Base-by-base conservation (phyloP, 2,888 invertebrate species). In the Synergus umbraculus region DNA sequence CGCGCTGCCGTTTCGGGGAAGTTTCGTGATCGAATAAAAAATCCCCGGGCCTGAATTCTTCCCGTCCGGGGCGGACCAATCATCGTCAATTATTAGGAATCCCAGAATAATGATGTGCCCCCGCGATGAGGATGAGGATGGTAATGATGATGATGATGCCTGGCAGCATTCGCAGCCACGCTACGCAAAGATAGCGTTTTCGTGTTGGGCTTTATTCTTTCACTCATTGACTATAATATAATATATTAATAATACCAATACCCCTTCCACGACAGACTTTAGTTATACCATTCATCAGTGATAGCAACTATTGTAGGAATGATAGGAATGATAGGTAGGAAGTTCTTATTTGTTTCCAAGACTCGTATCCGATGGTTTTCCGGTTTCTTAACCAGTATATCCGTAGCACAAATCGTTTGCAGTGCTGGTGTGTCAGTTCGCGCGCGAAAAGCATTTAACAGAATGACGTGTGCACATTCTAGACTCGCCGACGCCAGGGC, bases 401-500 rank as follows among this genome's bases (percentile, higher is more conserved):
- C 37, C 37, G 18, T 46, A 44, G 13, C 66, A 18, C 10, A 41
- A 43, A 22, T 43, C 41, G 8, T 41, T 43, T 66, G 41, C 43
- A 66, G 43, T 43, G 10, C 41, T n/a, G n/a, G 37, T 37, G 54
- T 73, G 54, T 37, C 73, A 54, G 54, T 54, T 54, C 54, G 22
- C 54, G 49, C 37, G 73, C 73, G 73, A 73, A 73, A 73, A 73
- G 54, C 73, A 73, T 73, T 73, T 90, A 89, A 85, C 88, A 86
- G 88, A 85, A 90, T 91, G 91, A 91, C 91, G 91, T 90, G 83
- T 84, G 91, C 91, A 89, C 91, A 91, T 91, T 91, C 90, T 90
- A 87, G 88, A 88, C 73, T 54, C 73, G 29, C 73, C 87, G 87
- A 86, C 87, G 64, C 29, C 60, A 44, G 43, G 63, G 63, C 22